A percentile compares a stretch with the other conserved stretches of the same genome.
Conservation (phyloP, 2,888 invertebrate species). For the Gisinianus flammeolus region DNA sequence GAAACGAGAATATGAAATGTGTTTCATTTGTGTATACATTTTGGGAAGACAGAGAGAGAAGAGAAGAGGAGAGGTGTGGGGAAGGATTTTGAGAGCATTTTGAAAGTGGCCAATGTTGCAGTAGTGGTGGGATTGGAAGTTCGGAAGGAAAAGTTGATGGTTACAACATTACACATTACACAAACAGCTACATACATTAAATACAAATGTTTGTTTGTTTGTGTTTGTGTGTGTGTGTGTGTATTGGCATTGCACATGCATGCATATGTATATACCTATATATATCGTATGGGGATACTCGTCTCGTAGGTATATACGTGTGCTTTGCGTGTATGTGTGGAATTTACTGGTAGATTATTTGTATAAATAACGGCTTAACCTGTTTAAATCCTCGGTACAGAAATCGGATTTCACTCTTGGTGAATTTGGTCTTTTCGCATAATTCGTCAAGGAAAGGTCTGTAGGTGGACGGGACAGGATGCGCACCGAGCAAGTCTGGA, state of each 20-base stretch:
- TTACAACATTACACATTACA: not conserved
- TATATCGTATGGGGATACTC: too few relatives aligned
- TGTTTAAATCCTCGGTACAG: conserved; percentile 98
- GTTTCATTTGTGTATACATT: not conserved
- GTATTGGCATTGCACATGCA: not conserved
- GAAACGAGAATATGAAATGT: conserved; percentile 9
- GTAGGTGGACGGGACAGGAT: conserved; percentile 59
- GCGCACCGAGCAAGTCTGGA: conserved; percentile 57
- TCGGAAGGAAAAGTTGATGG: not conserved
- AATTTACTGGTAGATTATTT: not conserved
- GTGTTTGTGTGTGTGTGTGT: too few relatives aligned
- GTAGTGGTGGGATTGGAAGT: too few relatives aligned
- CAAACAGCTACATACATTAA: too few relatives aligned
- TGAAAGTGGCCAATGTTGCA: too few relatives aligned
- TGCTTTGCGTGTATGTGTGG: not conserved
- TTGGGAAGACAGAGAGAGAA: not conserved
- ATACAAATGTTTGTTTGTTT: too few relatives aligned
- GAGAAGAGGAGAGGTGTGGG: too few relatives aligned
- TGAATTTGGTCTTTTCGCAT: conserved; percentile 92
- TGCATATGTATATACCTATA: not conserved
- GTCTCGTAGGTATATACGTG: too few relatives aligned
- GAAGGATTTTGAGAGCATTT: too few relatives aligned
- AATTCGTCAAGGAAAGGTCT: conserved; percentile 75
- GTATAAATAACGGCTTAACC: conserved; percentile 64
- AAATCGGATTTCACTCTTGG: conserved; percentile 91